Evolutionary conservation across 35 echinoderm and acorn worm species (phyloP), one percentile per base, ranked within the genome.

Genomic region (Antedon bifida): DNA sequence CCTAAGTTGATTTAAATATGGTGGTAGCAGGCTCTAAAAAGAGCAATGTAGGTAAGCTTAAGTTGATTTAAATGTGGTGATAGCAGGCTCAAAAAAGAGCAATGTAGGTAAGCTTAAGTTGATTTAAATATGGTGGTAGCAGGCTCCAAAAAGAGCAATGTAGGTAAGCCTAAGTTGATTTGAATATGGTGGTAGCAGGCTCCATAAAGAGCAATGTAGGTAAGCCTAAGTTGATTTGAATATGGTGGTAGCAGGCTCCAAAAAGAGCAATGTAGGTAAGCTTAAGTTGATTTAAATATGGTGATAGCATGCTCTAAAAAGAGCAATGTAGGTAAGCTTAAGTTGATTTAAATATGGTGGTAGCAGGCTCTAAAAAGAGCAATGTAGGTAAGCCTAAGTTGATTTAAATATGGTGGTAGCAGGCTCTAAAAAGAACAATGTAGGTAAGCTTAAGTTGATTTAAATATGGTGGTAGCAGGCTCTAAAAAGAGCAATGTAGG

Each of bases 161-260:
- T n/a, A n/a, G n/a, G n/a, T n/a, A n/a, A n/a, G n/a, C n/a, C n/a
- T n/a, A n/a, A n/a, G n/a, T n/a, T n/a, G 73, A 73, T 34, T 84
- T 97, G 39, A 97, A 97, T 77, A 79, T 97, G 84, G 88, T 97
- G 11, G 87, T 97, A 17, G 87, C 94, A 21, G 94, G 90, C 33
- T 85, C 90, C 3, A 92, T 75, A 31, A 87, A 86, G 16, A 97
- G 94, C 39, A n/a, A n/a, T n/a, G n/a, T n/a, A n/a, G n/a, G n/a
- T n/a, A n/a, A n/a, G n/a, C n/a, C n/a, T n/a, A n/a, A n/a, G n/a
- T n/a, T n/a, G 73, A 73, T 34, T 84, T 97, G 39, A 97, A 97
- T 77, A 79, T 97, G 84, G 88, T 97, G 11, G 87, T 97, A 17
- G 87, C 94, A 21, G 94, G 90, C 33, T 85, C 90, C 3, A 97